These are phyloP conservation scores for Lycaon pictus DNA, from an alignment of 2,113 vertebrate species.

Conservation along the genomic window DNA sequence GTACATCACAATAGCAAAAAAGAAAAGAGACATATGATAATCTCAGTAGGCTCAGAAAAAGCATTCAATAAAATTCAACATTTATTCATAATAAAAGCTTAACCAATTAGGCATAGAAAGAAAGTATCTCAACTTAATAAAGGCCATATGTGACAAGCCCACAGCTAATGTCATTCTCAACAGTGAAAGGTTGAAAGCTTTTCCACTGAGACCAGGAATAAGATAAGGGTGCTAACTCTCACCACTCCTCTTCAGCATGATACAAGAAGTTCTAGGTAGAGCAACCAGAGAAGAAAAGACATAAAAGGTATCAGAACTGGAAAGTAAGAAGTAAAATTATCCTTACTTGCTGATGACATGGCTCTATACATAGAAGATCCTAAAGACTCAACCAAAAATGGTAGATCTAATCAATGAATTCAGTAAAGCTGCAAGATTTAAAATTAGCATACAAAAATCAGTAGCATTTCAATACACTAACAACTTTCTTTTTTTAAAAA, in stretches of 20 bases:
- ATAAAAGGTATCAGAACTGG: background rate
- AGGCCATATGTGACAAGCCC: background rate
- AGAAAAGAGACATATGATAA: background rate
- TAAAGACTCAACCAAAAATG: background rate
- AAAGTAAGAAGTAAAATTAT: background rate
- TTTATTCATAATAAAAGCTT: background rate
- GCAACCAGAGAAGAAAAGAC: background rate
- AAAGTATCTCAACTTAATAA: background rate
- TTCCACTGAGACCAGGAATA: background rate
- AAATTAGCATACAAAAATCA: background rate
- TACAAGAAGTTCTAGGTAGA: background rate
- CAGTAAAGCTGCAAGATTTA: background rate
- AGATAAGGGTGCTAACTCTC: background rate
- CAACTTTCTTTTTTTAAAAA: background rate
- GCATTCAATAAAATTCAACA: background rate
- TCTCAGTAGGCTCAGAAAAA: background rate
- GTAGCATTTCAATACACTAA: background rate
- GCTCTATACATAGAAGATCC: background rate
- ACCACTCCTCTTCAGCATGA: background rate
- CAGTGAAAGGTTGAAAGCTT: background rate
- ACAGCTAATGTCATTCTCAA: background rate
- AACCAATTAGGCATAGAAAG: background rate
- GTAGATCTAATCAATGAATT: background rate
- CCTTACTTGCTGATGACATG: background rate
- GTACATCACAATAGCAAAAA: background rate